Evolutionary conservation across 2,797 vertebrate species (phyloP).

Genomic region (Syngnathus acus): DNA sequence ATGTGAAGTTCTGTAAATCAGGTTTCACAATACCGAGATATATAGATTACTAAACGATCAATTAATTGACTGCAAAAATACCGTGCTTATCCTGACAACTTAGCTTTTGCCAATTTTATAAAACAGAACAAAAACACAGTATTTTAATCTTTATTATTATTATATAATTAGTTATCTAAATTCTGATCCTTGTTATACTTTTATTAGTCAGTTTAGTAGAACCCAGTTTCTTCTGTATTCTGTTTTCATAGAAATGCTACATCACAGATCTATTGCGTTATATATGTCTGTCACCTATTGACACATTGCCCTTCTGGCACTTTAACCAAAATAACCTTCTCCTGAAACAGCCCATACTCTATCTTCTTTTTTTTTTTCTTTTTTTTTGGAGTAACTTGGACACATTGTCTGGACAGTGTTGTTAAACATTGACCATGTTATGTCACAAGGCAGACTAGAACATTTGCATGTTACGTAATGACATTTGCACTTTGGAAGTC

Average conservation of each 20-base stretch:
- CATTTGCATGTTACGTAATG: constrained; percentile 55
- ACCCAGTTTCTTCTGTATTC: no score
- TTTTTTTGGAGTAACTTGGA: neutral
- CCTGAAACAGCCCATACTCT: neutral
- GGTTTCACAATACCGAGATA: no score
- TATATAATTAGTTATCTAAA: no score
- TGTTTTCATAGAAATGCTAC: neutral
- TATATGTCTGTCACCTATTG: constrained; percentile 29
- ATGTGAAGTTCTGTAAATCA: no score
- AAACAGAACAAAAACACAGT: no score
- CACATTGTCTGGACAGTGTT: constrained; percentile 21
- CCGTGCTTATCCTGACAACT: no score
- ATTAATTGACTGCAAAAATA: neutral
- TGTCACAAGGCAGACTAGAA: constrained; percentile 39
- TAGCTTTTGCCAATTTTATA: no score
- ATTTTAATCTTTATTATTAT: no score
- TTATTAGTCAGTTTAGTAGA: constrained; percentile 2
- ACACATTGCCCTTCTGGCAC: constrained; percentile 36
- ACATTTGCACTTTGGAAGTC: constrained; percentile 47
- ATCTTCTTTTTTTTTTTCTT: neutral
- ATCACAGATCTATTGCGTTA: neutral
- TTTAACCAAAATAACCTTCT: constrained; percentile 41
- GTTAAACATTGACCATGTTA: constrained; percentile 52
- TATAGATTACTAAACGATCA: neutral
- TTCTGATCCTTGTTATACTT: constrained; percentile 13